Evolutionary conservation across 2,797 vertebrate genomes (phyloP), one percentile per base, ranked within the genome.

Genomic region (Chaunax sp.): DNA sequence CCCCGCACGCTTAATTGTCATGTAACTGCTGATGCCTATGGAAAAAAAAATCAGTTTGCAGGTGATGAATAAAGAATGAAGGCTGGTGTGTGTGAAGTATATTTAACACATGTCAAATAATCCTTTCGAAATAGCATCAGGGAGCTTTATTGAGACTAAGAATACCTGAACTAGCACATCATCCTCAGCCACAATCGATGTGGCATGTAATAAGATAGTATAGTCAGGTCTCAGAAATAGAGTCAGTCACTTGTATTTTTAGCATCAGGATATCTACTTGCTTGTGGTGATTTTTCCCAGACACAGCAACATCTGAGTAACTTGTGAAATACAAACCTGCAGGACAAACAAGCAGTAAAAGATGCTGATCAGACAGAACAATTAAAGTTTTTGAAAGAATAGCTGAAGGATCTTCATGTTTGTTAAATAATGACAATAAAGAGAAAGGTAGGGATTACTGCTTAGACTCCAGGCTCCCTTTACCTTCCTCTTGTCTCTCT

Each of bases 101-200:
- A 90, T 93, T 90, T 91, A 89, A 89, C 85, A 87, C 69, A 63
- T 30, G 67, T 81, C 82, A 90, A 90, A 88, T 83, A 83, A 81
- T 53, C 70, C 40, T 50, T 88, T 89, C 71, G 90, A 88, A 90
- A 95, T 94, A 95, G 93, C 89, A 88, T 64, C 71, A 54, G 73
- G 82, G 75, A 78, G 77, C 75, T 83, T 89, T 81, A 83, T 88
- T 88, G 83, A 81, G 82, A 82, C 80, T 50, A 65, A 87, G 78
- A 93, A 93, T 90, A 92, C 89, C 91, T 88, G 88, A 93, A 86
- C 67, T 45, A 80, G 87, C 90, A 88, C 78, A 89, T 92, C 87
- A 89, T 87, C 68, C 62, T 78, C 76, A 80, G 64, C 80, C 82
- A 69, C 81, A 80, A 93, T 94, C 93, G 64, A 94, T 94, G 87